These are phyloP conservation scores for Chloroclystis v-ata DNA, from an alignment of 2,888 invertebrate species.

Conservation along the genomic window DNA sequence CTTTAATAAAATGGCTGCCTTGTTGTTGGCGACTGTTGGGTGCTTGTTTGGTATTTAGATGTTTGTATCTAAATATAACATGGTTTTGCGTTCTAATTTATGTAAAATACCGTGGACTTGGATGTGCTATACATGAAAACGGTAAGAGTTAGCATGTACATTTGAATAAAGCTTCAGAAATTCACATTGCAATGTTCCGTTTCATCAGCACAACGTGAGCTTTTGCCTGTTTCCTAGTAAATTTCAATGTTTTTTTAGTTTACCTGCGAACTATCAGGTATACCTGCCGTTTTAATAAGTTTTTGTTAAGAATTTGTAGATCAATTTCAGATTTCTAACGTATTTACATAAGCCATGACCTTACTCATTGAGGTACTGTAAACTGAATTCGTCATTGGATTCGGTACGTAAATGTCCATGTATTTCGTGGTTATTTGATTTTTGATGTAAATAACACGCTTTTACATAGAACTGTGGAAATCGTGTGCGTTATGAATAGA, in stretches of 20 bases:
- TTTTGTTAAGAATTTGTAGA: no score
- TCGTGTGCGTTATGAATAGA: slow-evolving; percentile 2
- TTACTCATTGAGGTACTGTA: slow-evolving; percentile 34
- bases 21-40: slow-evolving; percentile 75
- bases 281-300: no score
- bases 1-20: slow-evolving; percentile 71
- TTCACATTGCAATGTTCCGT: slow-evolving; percentile 34
- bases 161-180: slow-evolving; percentile 12
- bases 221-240: slow-evolving; percentile 33
- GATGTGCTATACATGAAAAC: slow-evolving; percentile 41
- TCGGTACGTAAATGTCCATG: slow-evolving; percentile 56
- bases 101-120: slow-evolving; percentile 42
- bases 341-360: slow-evolving; percentile 52
- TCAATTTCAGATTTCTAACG: slow-evolving; percentile 10
- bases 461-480: no score
- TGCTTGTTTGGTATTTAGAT: slow-evolving; percentile 68
- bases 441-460: no score
- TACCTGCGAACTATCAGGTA: slow-evolving; percentile 1
- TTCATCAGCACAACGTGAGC: slow-evolving; percentile 61
- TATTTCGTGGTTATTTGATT: slow-evolving; percentile 22
- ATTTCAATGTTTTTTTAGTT: slow-evolving; percentile 15
- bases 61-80: slow-evolving; percentile 65
- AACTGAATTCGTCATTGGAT: slow-evolving; percentile 13
- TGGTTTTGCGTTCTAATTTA: slow-evolving; percentile 47
- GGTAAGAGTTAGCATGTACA: slow-evolving; percentile 46